Evolutionary conservation across 2,113 vertebrate species (phyloP).

Genomic region (Oryzias woworae): DNA sequence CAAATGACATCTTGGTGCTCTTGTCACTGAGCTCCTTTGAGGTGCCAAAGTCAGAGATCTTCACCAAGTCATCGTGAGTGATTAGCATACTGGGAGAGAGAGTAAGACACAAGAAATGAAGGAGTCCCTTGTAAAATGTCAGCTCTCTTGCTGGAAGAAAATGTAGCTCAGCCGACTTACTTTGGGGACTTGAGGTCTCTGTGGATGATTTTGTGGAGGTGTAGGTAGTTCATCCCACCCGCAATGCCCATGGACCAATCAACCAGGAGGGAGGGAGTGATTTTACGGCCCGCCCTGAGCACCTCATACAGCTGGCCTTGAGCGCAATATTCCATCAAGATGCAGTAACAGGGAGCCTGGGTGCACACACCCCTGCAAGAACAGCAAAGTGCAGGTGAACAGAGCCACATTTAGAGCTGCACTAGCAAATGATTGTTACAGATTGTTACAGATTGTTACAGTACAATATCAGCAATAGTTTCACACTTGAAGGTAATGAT

Average conservation of each 20-base stretch:
- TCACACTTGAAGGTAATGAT: slow-evolving; percentile 98
- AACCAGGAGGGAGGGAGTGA: slow-evolving; percentile 91
- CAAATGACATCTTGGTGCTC: slow-evolving; percentile 99
- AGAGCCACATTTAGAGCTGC: slow-evolving; percentile 6
- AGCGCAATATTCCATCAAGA: slow-evolving; percentile 98
- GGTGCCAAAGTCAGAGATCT: slow-evolving; percentile 98
- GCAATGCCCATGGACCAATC: slow-evolving; percentile 99
- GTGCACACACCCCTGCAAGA: slow-evolving; percentile 91
- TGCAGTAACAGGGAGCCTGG: slow-evolving; percentile 97
- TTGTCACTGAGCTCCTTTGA: slow-evolving; percentile 97
- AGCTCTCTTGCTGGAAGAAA: background rate
- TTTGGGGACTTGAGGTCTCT: slow-evolving; percentile 98
- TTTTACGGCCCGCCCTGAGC: slow-evolving; percentile 90
- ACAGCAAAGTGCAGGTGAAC: background rate
- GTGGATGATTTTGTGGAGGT: slow-evolving; percentile 99
- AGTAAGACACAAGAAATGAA: background rate
- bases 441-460: no score
- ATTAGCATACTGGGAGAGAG: slow-evolving; percentile 89
- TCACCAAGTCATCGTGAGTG: slow-evolving; percentile 96
- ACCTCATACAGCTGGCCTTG: slow-evolving; percentile 98
- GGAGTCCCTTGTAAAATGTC: background rate
- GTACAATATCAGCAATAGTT: background rate
- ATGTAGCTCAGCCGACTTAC: slow-evolving; percentile 60
- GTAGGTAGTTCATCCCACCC: slow-evolving; percentile 98
- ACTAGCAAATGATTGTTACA: slow-evolving; percentile 3